Evolutionary conservation across 2,888 invertebrate genomes (phyloP).

Genomic region (Conistra vaccinii): DNA sequence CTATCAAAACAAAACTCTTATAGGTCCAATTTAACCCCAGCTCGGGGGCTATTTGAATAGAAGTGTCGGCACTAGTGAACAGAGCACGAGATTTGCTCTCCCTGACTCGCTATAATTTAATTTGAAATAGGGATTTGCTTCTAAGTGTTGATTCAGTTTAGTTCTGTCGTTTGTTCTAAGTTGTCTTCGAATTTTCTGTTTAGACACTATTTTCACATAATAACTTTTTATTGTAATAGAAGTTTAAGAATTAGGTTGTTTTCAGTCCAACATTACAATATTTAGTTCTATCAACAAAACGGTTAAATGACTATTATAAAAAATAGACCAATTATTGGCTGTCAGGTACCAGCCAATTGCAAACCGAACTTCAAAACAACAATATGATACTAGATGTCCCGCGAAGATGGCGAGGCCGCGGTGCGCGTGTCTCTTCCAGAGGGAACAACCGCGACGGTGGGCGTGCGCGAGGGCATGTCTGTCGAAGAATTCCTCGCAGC

Average conservation of each 20-base stretch:
- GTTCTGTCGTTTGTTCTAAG: constrained; percentile 56
- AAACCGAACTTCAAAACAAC: not conserved
- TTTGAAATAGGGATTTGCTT: constrained; percentile 64
- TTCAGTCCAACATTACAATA: not conserved
- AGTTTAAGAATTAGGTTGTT: not conserved
- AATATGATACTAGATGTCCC: constrained; percentile 92
- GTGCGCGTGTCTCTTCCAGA: constrained; percentile 97
- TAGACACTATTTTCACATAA: constrained; percentile 35
- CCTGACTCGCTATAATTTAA: constrained; percentile 63
- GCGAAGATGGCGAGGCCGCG: constrained; percentile 96
- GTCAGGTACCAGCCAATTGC: not conserved
- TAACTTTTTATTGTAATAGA: not conserved
- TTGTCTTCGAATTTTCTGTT: constrained; percentile 39
- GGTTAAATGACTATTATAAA: not conserved
- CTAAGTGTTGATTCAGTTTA: constrained; percentile 62
- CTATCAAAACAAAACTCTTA: constrained; percentile 55
- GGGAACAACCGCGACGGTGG: constrained; percentile 95
- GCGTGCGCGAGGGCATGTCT: constrained; percentile 97
- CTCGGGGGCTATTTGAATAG: constrained; percentile 61
- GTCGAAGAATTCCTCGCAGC: constrained; percentile 98
- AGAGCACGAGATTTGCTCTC: constrained; percentile 51
- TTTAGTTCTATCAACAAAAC: not conserved
- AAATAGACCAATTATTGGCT: too few species aligned
- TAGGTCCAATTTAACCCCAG: constrained; percentile 41
- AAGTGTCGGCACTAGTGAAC: constrained; percentile 58